A percentile compares a stretch with the other conserved stretches of the same genome.
phyloP scores from a whole-genome alignment of 1,140 invertebrate genomes.

The Andrena cerasifolii region DNA sequence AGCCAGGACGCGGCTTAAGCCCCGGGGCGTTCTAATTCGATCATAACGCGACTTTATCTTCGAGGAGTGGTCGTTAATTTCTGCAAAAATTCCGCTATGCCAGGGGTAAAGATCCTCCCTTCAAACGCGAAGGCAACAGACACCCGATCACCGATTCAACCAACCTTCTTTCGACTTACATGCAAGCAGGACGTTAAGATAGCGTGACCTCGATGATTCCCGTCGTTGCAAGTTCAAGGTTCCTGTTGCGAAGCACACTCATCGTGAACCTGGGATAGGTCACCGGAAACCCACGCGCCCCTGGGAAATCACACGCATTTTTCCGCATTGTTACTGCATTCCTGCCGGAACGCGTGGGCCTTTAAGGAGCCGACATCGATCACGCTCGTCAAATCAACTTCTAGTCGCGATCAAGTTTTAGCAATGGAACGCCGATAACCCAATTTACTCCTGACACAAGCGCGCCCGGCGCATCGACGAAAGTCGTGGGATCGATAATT shows the following conservation, averaged over 20 bases:
- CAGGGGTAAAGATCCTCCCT: no score
- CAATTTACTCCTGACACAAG: constrained; percentile 8
- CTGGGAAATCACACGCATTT: constrained; percentile 38
- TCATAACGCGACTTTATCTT: constrained; percentile 7
- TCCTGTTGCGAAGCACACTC: constrained; percentile 12
- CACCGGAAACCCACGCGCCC: constrained; percentile 13
- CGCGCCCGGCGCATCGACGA: constrained; percentile 5
- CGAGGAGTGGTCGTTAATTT: no score
- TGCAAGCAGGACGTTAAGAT: constrained; percentile 25
- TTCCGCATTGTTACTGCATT: not conserved
- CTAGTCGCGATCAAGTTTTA: not conserved
- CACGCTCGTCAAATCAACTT: no score
- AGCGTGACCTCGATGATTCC: constrained; percentile 30
- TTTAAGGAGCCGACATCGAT: no score
- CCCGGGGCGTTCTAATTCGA: not conserved
- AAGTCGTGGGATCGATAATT: constrained; percentile 16
- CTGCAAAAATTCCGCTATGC: no score
- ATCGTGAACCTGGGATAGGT: constrained; percentile 24
- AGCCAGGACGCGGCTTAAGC: not conserved
- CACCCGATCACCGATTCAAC: no score
- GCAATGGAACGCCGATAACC: constrained; percentile 14
- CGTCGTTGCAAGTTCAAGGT: constrained; percentile 21
- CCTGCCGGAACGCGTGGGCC: no score
- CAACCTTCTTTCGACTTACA: constrained; percentile 11
- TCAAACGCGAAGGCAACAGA: no score